Conservation (phyloP, 2,113 vertebrate genomes). For the Hippocampus mohnikei region DNA sequence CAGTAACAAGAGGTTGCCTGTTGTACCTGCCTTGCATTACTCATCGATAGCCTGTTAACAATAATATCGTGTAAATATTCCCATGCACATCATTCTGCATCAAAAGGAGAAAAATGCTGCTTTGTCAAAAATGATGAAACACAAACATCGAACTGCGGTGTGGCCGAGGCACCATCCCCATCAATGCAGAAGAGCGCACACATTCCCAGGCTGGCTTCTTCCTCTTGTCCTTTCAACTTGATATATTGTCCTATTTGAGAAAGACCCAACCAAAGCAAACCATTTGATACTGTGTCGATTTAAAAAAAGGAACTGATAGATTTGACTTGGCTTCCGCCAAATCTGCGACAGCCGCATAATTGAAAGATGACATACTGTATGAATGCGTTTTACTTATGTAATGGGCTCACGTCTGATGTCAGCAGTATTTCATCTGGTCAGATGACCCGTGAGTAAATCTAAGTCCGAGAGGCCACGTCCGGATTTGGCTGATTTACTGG, state of each 20-base stretch:
- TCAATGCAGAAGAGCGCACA: background rate
- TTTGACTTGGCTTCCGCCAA: too few species aligned
- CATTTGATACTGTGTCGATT: background rate
- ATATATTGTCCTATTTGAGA: background rate
- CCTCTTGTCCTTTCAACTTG: background rate
- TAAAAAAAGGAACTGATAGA: too few species aligned
- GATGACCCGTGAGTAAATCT: constrained; percentile 2
- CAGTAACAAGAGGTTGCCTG: background rate
- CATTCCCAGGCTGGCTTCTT: background rate
- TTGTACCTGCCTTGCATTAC: background rate
- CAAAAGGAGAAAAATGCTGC: background rate
- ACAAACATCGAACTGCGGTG: background rate
- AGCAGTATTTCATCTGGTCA: background rate
- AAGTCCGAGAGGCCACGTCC: background rate
- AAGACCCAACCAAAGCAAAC: background rate
- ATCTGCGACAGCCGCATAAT: background rate
- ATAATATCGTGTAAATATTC: background rate
- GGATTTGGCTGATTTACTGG: background rate
- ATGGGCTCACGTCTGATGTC: background rate
- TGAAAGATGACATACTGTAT: background rate
- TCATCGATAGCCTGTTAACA: background rate
- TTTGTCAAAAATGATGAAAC: background rate
- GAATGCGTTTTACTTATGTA: background rate
- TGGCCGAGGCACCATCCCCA: background rate
- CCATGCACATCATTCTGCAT: background rate